These are phyloP conservation scores for Rhagoletis zephyria DNA, from an alignment of 1,140 invertebrate genomes.

Conservation along the genomic window DNA sequence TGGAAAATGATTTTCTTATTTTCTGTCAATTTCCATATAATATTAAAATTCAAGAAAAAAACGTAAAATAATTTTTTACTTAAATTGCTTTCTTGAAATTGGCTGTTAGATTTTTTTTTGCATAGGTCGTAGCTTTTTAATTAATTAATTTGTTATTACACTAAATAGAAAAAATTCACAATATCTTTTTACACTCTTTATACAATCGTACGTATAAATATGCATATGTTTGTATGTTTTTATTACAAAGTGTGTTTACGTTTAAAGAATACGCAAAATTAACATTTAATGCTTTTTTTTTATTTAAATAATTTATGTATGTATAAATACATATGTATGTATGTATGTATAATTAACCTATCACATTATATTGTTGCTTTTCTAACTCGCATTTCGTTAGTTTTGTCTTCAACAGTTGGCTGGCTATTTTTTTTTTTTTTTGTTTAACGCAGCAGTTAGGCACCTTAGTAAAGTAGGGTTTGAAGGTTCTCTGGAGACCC, in stretches of 20 bases:
- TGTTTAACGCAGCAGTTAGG: neutral
- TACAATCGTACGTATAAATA: neutral
- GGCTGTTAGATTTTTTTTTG: too few relatives aligned
- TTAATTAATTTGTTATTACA: neutral
- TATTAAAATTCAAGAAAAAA: too few relatives aligned
- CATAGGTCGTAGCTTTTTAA: too few relatives aligned
- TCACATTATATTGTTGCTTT: constrained; percentile 40
- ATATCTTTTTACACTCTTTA: neutral
- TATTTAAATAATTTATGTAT: constrained; percentile 48
- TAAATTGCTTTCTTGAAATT: too few relatives aligned
- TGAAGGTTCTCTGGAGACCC: neutral
- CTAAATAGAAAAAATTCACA: neutral
- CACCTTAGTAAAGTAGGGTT: neutral
- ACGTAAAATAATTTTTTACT: too few relatives aligned
- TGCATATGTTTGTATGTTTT: neutral
- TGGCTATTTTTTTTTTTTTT: neutral
- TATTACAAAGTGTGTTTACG: constrained; percentile 3
- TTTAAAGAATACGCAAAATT: neutral
- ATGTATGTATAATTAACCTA: constrained; percentile 34
- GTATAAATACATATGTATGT: neutral
- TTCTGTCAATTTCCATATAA: too few relatives aligned
- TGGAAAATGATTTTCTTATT: too few relatives aligned
- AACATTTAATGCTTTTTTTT: neutral
- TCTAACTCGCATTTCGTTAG: constrained; percentile 31
- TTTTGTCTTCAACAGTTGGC: constrained; percentile 29